Evolutionary conservation across 2,113 vertebrate genomes (phyloP).

Genomic region (Apodemus sylvaticus): DNA sequence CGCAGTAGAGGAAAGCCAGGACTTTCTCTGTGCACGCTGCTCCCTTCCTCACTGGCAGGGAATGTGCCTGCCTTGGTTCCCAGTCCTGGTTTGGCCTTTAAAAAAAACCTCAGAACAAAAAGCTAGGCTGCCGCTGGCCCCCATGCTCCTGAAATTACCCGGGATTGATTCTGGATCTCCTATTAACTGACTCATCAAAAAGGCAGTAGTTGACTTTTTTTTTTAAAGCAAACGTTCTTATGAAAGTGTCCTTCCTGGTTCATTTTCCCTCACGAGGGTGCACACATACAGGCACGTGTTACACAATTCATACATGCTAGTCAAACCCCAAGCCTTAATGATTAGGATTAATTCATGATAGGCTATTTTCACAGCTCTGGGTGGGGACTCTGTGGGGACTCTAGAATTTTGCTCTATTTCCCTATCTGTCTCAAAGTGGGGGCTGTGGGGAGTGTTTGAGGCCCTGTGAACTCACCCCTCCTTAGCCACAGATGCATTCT

Average conservation of each 20-base stretch:
- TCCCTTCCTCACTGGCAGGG: too few species aligned
- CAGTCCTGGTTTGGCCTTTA: not conserved
- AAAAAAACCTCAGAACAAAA: not conserved
- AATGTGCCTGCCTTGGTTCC: not conserved
- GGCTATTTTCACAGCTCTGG: not conserved
- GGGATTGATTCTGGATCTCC: not conserved
- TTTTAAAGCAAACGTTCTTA: not conserved
- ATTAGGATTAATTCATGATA: not conserved
- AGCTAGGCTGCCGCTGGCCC: too few species aligned
- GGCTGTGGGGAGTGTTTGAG: not conserved
- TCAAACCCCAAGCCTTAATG: not conserved
- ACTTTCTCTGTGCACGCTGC: not conserved
- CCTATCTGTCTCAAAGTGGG: too few species aligned
- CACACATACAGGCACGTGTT: not conserved
- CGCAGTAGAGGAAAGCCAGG: slow-evolving; percentile 22
- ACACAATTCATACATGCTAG: not conserved
- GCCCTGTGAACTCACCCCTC: not conserved
- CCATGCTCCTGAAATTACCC: not conserved
- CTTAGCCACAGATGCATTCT: not conserved
- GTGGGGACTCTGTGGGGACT: not conserved
- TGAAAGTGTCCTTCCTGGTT: not conserved
- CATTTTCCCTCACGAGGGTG: not conserved
- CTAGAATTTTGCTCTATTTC: rapidly evolving
- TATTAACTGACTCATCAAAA: not conserved
- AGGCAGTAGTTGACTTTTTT: not conserved